Evolutionary conservation across 2,888 invertebrate species (phyloP).

Genomic region (Macropis europaea): DNA sequence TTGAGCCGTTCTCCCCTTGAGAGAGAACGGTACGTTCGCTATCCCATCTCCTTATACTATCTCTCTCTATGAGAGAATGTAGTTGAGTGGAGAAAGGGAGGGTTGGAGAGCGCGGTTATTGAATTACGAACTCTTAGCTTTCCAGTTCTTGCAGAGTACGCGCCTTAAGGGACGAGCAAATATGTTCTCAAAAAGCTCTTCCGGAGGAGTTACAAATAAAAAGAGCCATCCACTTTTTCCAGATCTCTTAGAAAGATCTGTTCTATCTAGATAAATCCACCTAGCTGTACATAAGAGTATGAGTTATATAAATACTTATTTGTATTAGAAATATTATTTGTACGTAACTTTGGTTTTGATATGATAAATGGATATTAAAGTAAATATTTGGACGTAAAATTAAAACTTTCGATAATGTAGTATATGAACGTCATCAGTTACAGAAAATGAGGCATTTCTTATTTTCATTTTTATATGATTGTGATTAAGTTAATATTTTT

Average conservation of each 20-base stretch:
- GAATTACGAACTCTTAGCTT: constrained; percentile 79
- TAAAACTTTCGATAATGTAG: no score
- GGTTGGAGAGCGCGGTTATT: constrained; percentile 74
- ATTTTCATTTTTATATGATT: no score
- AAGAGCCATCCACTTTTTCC: constrained; percentile 65
- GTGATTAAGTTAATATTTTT: no score
- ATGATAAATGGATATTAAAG: no score
- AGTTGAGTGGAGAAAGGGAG: constrained; percentile 14
- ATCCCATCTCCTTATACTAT: constrained; percentile 38
- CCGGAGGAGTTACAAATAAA: constrained; percentile 68
- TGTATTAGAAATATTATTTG: neutral
- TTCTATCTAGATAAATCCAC: constrained; percentile 27
- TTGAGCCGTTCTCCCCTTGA: constrained; percentile 62
- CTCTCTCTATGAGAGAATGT: constrained; percentile 48
- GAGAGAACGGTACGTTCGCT: constrained; percentile 42
- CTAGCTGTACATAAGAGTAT: neutral
- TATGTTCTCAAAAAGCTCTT: constrained; percentile 73
- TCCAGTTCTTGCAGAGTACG: constrained; percentile 74
- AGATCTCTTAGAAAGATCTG: constrained; percentile 44
- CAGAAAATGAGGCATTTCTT: no score
- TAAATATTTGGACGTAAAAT: no score
- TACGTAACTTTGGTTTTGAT: neutral
- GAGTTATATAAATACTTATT: neutral
- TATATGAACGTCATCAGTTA: no score
- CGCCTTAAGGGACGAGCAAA: constrained; percentile 74